Evolutionary conservation across 2,113 vertebrate genomes (phyloP).

Genomic region (Ceyx margarethae): DNA sequence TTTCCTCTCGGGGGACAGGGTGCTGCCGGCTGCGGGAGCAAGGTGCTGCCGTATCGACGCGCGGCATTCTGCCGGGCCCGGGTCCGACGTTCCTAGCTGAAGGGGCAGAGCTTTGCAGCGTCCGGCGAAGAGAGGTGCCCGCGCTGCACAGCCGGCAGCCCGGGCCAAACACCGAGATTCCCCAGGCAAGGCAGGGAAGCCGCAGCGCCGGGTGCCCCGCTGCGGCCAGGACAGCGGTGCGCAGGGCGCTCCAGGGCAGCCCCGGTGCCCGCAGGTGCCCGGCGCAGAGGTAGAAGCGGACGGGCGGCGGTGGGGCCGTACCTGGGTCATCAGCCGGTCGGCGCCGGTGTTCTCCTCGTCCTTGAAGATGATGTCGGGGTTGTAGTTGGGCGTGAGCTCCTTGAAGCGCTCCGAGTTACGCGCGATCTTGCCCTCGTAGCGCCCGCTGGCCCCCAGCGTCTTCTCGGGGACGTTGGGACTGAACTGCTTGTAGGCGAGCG

Average conservation of each 20-base stretch:
- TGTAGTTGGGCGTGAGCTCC: slow-evolving; percentile 96
- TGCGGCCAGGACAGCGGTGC: background rate
- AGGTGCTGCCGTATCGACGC: background rate
- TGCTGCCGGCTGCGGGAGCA: background rate
- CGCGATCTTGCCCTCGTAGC: slow-evolving; percentile 94
- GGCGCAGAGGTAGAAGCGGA: background rate
- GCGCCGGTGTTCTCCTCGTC: slow-evolving; percentile 98
- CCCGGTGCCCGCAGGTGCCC: background rate
- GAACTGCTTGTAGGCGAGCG: slow-evolving; percentile 92
- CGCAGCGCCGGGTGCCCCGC: background rate
- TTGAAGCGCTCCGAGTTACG: slow-evolving; percentile 93
- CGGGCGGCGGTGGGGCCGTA: slow-evolving; percentile 63
- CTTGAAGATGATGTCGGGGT: slow-evolving; percentile 98
- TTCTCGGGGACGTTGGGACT: slow-evolving; percentile 96
- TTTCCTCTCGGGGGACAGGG: background rate
- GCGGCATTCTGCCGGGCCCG: background rate
- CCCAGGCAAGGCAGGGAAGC: background rate
- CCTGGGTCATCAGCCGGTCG: slow-evolving; percentile 97
- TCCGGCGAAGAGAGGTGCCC: background rate
- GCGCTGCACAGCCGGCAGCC: background rate
- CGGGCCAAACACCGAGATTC: background rate
- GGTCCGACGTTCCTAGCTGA: background rate
- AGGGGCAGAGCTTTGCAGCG: background rate
- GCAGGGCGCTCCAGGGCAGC: background rate
- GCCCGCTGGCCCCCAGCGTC: slow-evolving; percentile 94